These are phyloP conservation scores for Atethmia centrago DNA, from an alignment of 2,888 invertebrate species.

Conservation along the genomic window DNA sequence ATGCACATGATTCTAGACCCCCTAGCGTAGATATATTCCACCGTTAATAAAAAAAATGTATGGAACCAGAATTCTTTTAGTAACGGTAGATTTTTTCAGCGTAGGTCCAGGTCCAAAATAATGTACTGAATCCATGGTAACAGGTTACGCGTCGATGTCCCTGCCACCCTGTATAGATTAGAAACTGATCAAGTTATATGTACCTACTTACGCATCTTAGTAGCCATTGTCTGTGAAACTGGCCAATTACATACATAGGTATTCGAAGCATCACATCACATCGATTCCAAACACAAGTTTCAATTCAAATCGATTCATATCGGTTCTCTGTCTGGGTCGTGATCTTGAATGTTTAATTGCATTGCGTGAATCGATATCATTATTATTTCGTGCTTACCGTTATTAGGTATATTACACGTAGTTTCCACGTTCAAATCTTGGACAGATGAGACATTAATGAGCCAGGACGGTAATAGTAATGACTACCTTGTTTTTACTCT, in stretches of 20 bases:
- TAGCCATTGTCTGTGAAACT: background rate
- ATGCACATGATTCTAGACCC: no score
- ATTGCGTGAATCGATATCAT: slow-evolving; percentile 64
- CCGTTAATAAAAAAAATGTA: no score
- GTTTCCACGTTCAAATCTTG: background rate
- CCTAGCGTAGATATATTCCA: no score
- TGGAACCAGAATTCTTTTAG: no score
- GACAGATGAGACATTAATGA: background rate
- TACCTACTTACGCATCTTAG: background rate
- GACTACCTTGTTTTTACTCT: no score
- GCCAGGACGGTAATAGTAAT: no score
- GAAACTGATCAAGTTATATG: background rate
- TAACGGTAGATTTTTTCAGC: no score
- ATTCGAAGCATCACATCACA: background rate
- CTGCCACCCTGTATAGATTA: no score
- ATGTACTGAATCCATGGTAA: no score
- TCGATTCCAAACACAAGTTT: slow-evolving; percentile 51
- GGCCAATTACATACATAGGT: background rate
- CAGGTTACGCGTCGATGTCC: no score
- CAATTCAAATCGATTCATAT: slow-evolving; percentile 51
- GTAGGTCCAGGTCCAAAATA: no score
- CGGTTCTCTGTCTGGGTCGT: slow-evolving; percentile 58
- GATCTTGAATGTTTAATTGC: slow-evolving; percentile 65
- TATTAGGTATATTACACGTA: background rate
- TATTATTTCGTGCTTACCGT: slow-evolving; percentile 28